phyloP scores from a whole-genome alignment of 2,888 invertebrate genomes.

The Tipula helvola region DNA sequence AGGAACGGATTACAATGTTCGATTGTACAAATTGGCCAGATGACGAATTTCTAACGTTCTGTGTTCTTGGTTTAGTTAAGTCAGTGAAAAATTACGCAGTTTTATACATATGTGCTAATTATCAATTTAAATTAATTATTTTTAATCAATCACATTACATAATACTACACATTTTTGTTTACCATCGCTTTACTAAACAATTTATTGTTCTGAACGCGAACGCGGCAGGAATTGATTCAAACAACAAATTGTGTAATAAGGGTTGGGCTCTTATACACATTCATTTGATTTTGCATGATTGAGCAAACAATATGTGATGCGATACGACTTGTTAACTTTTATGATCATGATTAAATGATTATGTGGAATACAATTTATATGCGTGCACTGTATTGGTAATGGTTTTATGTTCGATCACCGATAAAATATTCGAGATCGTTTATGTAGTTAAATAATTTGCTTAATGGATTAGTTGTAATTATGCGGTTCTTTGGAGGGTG shows the following conservation, averaged over 20 bases:
- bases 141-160: not conserved
- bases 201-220: not conserved
- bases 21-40: too few relatives aligned
- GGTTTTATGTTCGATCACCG: not conserved
- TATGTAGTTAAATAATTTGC: not conserved
- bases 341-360: not conserved
- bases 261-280: not conserved
- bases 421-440: not conserved
- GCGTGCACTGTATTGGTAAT: not conserved
- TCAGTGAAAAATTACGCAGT: too few relatives aligned
- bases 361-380: not conserved
- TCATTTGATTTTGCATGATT: not conserved
- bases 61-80: too few relatives aligned
- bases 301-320: not conserved
- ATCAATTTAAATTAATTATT: not conserved
- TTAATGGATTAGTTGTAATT: not conserved
- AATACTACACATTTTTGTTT: not conserved
- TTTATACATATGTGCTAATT: not conserved
- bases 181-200: not conserved
- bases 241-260: not conserved
- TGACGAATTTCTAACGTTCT: too few relatives aligned
- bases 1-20: too few relatives aligned
- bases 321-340: not conserved
- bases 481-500: not conserved
- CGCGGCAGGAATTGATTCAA: not conserved